phyloP scores from a whole-genome alignment of 2,113 vertebrate species.

The Mormoops blainvillei region DNA sequence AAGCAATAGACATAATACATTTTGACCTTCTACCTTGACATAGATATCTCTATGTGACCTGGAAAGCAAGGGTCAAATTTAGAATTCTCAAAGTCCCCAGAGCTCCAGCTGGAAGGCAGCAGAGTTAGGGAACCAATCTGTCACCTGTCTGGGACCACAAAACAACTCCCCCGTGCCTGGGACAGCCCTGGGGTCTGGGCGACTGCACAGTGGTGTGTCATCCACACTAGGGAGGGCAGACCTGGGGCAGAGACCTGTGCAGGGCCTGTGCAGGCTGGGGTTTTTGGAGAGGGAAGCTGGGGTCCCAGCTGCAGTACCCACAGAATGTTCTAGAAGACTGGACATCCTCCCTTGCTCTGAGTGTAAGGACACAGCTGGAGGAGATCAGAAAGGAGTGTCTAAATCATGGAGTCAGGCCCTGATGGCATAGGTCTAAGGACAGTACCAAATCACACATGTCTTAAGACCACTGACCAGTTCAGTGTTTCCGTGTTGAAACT shows the following conservation, averaged over 20 bases:
- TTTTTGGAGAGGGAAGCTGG: background rate
- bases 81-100: background rate
- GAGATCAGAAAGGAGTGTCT: background rate
- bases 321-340: slow-evolving; percentile 10
- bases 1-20: background rate
- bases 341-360: background rate
- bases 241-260: too few relatives aligned
- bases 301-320: background rate
- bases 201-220: rapidly evolving
- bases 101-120: background rate
- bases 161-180: rapidly evolving
- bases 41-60: background rate
- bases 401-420: background rate
- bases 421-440: background rate
- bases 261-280: background rate
- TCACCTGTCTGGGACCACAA: rapidly evolving
- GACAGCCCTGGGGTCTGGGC: background rate
- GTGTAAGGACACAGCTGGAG: background rate
- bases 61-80: background rate
- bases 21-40: background rate
- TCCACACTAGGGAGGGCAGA: background rate
- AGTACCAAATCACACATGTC: background rate
- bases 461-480: background rate
- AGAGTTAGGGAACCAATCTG: background rate
- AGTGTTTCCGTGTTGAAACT: background rate